Base-by-base conservation (phyloP, 2,113 vertebrate species). In the Nesospiza acunhae region DNA sequence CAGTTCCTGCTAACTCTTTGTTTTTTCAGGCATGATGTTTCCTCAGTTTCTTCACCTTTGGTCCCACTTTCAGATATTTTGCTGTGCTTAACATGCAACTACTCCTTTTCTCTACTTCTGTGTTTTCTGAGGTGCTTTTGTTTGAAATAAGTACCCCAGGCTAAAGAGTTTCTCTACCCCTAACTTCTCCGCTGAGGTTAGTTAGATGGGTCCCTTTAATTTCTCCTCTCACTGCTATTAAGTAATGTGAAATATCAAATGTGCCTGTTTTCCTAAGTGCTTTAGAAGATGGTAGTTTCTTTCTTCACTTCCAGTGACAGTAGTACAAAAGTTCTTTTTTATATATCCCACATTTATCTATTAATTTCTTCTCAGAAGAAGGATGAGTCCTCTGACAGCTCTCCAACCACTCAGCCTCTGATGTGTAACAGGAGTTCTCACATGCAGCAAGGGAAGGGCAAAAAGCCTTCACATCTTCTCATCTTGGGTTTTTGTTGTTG, bases 391-490 rank as follows among this genome's bases (percentile, higher is more conserved):
- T 49, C 56, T 6, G 10, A 19, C 42, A 82, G 15, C 26, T 67
- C 72, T 41, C 47, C 52, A 46, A 41, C 21, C 42, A 19, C n/a
- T 31, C 0, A 0, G 9, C 30, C n/a, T 60, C n/a, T 1, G 2
- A 17, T 10, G 6, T 31, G 60, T 63, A 55, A 49, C 7, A 62
- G 8, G 30, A 33, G 21, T 47, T 84, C 60, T 73, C 22, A n/a
- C 9, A 28, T 6, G 16, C 22, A 46, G 16, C 27, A 78, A 55
- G 6, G 7, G 7, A 84, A 64, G 18, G 30, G 6, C 21, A 72
- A 63, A 76, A 80, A 31, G 3, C 3, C 20, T 11, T 49, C n/a
- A 53, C 27, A 41, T 26, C 11, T 9, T 53, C 35, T 70, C 35
- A 15, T 22, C 4, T 23, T n/a, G 11, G 2, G 10, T 23, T 16